These are phyloP conservation scores for Paratrypauchen microcephalus DNA, from an alignment of 2,797 vertebrate species.

Conservation along the genomic window DNA sequence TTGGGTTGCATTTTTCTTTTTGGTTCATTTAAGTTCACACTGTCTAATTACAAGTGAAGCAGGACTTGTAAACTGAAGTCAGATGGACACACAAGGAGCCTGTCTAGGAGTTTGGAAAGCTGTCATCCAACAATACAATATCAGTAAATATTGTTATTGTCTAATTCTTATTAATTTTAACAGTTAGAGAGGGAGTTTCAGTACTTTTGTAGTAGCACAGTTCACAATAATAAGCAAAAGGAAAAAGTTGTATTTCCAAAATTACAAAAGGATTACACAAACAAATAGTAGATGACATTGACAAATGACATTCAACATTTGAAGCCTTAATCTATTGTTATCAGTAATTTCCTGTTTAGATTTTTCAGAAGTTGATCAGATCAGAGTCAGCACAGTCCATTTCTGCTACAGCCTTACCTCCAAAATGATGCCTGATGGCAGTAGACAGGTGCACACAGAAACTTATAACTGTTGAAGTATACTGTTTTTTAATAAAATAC, in stretches of 20 bases:
- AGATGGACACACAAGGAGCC: slow-evolving; percentile 55
- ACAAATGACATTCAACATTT: not conserved
- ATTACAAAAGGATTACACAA: not conserved
- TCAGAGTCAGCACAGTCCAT: not conserved
- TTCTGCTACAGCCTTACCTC: not conserved
- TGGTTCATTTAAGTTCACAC: slow-evolving; percentile 57
- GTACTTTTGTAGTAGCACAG: slow-evolving; percentile 14
- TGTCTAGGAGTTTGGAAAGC: slow-evolving; percentile 53
- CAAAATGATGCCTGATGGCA: not conserved
- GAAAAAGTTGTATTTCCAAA: too few species aligned
- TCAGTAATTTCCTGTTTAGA: not conserved
- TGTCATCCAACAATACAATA: slow-evolving; percentile 30
- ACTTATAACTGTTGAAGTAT: not conserved
- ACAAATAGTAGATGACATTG: not conserved
- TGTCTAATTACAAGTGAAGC: slow-evolving; percentile 46
- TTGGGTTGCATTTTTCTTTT: slow-evolving; percentile 41
- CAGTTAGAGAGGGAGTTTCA: slow-evolving; percentile 16
- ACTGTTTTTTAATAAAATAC: not conserved
- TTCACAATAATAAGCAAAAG: not conserved
- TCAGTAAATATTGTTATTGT: not conserved
- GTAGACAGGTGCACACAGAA: not conserved
- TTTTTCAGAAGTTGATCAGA: not conserved
- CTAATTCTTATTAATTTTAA: slow-evolving; percentile 41
- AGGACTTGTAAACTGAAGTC: slow-evolving; percentile 51
- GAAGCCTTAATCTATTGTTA: not conserved